Conservation (phyloP, 2,113 vertebrate species). For the Gorilla gorilla region DNA sequence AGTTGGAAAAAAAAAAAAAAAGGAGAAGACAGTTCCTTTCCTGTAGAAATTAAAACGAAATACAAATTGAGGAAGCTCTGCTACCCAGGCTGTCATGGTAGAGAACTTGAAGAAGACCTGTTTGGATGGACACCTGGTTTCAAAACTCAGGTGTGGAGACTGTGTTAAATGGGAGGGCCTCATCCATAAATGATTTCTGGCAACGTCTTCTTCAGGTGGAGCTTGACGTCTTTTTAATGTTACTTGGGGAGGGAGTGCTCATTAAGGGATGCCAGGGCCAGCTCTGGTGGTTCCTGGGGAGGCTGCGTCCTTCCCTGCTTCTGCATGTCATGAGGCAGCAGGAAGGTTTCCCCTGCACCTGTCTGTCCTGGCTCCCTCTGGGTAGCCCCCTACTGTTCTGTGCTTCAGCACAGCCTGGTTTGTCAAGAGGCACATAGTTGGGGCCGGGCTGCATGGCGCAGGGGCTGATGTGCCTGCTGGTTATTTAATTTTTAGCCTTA, state of each 20-base stretch:
- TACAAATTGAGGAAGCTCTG: neutral
- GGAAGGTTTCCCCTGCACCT: neutral
- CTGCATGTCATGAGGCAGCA: neutral
- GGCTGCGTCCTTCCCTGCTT: neutral
- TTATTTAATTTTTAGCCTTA: neutral
- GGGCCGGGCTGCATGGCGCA: neutral
- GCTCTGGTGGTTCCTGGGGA: neutral
- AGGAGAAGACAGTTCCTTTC: neutral
- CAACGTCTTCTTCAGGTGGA: neutral
- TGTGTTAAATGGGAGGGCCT: neutral
- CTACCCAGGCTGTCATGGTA: neutral
- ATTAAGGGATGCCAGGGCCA: neutral
- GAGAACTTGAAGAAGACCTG: neutral
- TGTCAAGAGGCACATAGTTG: neutral
- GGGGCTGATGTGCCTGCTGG: neutral
- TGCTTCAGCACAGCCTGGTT: neutral
- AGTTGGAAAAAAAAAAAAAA: neutral
- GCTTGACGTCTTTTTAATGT: neutral
- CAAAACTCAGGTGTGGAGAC: neutral
- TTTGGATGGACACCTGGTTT: fast-evolving
- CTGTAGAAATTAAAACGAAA: neutral
- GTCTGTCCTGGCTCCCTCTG: neutral
- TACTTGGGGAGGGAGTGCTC: neutral
- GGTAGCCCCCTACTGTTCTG: no score
- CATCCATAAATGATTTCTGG: neutral